Base-by-base conservation (phyloP, 2,888 invertebrate species). In the Ctena decussata region DNA sequence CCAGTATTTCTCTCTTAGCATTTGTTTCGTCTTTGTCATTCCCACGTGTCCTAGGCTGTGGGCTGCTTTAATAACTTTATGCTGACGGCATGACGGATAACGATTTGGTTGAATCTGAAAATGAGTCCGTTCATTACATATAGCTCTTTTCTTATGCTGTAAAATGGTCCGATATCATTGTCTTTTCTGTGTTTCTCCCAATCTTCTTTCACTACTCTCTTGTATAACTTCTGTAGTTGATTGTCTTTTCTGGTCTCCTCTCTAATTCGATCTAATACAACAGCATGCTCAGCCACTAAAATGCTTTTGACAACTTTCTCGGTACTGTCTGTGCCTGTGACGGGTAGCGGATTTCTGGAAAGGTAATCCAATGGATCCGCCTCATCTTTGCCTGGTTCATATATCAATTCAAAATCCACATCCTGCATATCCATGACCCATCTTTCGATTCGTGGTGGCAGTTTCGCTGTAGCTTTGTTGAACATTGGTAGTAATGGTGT, bases 351-450 rank as follows among this genome's bases (percentile, higher is more conserved):
- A 30, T 69, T 6, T 30, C 69, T 32, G 6, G 12, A 69, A 6
- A 69, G 21, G 32, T 12, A 69, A 30, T 69, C 32, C 21, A 27
- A 6, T 30, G 69, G 69, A 30, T 27, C 30, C 18, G 12, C 27
- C 6, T 69, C 69, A 37, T 69, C 32, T 69, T 53, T 24, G 11
- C n/a, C 53, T 53, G 53, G 53, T 24, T 53, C 53, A 53, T 53
- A 53, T 8, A 53, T 30, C 24, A 69, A 24, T 30, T 69, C 69
- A 69, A 27, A 69, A 37, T 69, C 69, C 1, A 79, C 57, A 65
- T 78, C 77, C 24, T 79, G 74, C 65, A 78, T 71, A 24, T 76
- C 74, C 78, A 82, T 82, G n/a, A 82, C 65, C 73, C 74, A 78
- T 37, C 77, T 78, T 27, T 72, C 72, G n/a, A 72, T 72, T 41